Evolutionary conservation across 2,113 vertebrate species (phyloP), one percentile per base, ranked within the genome.

Genomic region (Heloderma charlesbogerti): DNA sequence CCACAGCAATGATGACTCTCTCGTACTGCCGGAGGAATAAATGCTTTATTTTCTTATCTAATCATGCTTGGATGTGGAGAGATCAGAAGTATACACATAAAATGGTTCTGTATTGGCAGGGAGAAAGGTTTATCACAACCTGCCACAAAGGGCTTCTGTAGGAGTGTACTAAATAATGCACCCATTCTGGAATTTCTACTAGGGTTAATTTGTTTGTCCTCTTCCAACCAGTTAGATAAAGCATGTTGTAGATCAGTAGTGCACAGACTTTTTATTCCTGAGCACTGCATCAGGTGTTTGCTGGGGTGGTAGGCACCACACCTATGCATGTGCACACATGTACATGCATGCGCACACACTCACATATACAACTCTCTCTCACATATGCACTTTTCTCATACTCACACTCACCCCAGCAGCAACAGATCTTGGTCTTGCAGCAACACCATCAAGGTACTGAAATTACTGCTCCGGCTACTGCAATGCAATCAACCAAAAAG

Each of bases 11-110:
- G 43, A 60, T 63, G 31, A 45, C 37, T 37, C 43, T 18, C 0
- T 51, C 29, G 4, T 51, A 85, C 2, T 22, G 85, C 80, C 37
- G 86, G 89, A 25, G 29, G 79, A 84, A 16, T 34, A 91, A 88
- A 34, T 37, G 51, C 57, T 77, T 92, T 92, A 71, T 63, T 1
- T 15, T 89, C 93, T 92, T 92, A 40, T 80, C 27, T 31, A 86
- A 25, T n/a, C 60, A 80, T 91, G 90, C 15, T 72, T 1, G 6
- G 86, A 90, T 27, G 1, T 87, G n/a, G 88, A 72, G 4, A 86
- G 67, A 9, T 0, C 1, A 29, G 8, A 75, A 31, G 45, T 25
- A 54, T 54, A 25, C n/a, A 51, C n/a, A 45, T 31, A 22, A 22
- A 54, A 54, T 74, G 9, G 34, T 37, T 72, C 34, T 51, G 69